Percentiles rank a stretch among this genome's conserved stretches.
Evolutionary conservation across 1,140 invertebrate genomes (phyloP).

Genomic region (Leptestheria dahalacensis): DNA sequence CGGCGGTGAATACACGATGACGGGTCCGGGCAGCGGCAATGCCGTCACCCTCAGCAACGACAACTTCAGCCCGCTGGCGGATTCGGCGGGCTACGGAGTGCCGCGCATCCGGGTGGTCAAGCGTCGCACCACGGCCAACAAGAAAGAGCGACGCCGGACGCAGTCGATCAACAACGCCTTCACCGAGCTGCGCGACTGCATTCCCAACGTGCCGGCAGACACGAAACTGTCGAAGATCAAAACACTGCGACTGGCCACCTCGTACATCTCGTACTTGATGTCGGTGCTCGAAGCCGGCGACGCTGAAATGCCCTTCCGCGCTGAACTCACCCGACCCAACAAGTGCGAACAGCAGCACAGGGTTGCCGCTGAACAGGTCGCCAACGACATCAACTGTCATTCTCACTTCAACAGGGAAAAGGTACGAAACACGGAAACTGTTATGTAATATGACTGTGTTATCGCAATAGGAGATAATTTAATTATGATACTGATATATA

Average conservation of each 20-base stretch:
- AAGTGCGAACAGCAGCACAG: constrained; percentile 26
- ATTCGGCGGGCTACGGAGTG: background rate
- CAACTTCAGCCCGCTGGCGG: background rate
- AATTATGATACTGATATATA: no score
- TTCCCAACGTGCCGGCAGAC: constrained; percentile 88
- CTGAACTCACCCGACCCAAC: constrained; percentile 31
- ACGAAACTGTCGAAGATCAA: constrained; percentile 87
- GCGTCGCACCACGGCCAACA: constrained; percentile 48
- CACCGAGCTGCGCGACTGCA: constrained; percentile 74
- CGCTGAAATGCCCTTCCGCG: constrained; percentile 33
- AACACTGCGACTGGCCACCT: constrained; percentile 72
- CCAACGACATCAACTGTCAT: background rate
- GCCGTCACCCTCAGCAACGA: background rate
- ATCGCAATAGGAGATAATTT: no score
- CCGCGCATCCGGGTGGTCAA: constrained; percentile 18
- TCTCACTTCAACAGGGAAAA: background rate
- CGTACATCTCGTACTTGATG: constrained; percentile 80
- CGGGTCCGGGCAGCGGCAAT: background rate
- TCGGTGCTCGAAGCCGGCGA: constrained; percentile 38
- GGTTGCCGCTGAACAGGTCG: constrained; percentile 30
- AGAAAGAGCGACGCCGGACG: constrained; percentile 80
- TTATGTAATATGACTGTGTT: no score
- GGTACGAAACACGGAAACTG: background rate
- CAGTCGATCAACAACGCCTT: constrained; percentile 92
- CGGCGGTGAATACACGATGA: background rate